Percentiles rank a stretch among this genome's conserved stretches.
Evolutionary conservation across 1,140 invertebrate species (phyloP).

Genomic region (Diorhabda sublineata): DNA sequence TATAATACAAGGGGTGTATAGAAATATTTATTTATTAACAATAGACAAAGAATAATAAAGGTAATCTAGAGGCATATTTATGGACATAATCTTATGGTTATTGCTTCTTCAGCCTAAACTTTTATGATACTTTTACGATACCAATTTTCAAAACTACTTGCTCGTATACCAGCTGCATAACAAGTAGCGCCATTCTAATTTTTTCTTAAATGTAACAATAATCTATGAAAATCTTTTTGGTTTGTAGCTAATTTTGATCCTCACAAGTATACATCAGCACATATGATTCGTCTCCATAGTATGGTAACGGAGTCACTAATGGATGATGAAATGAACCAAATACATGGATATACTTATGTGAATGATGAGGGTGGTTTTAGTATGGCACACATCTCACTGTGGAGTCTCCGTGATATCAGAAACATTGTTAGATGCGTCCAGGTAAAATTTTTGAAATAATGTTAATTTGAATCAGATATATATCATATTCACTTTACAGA

Average conservation of each 20-base stretch:
- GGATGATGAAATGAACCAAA: conserved; percentile 76
- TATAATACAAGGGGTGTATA: no score
- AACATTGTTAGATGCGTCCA: conserved; percentile 75
- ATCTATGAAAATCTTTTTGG: no score
- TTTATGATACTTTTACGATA: no score
- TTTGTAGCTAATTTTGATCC: conserved; percentile 58
- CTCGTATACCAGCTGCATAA: no score
- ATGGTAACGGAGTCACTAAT: conserved; percentile 71
- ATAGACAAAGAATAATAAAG: no score
- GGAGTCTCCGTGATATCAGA: conserved; percentile 73
- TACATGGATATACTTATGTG: conserved; percentile 73
- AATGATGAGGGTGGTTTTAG: conserved; percentile 79
- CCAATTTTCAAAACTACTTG: no score
- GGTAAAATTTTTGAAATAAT: conserved; percentile 44
- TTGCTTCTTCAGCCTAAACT: no score
- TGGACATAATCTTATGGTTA: no score
- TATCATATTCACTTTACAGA: conserved; percentile 53
- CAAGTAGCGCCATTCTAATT: no score
- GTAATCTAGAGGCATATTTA: no score
- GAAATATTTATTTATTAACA: no score
- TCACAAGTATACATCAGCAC: conserved; percentile 65
- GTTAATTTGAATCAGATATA: neutral
- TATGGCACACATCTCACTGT: conserved; percentile 76
- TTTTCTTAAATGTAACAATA: no score
- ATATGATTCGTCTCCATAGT: conserved; percentile 73